phyloP scores from a whole-genome alignment of 2,113 vertebrate genomes.

The Neogale vison region DNA sequence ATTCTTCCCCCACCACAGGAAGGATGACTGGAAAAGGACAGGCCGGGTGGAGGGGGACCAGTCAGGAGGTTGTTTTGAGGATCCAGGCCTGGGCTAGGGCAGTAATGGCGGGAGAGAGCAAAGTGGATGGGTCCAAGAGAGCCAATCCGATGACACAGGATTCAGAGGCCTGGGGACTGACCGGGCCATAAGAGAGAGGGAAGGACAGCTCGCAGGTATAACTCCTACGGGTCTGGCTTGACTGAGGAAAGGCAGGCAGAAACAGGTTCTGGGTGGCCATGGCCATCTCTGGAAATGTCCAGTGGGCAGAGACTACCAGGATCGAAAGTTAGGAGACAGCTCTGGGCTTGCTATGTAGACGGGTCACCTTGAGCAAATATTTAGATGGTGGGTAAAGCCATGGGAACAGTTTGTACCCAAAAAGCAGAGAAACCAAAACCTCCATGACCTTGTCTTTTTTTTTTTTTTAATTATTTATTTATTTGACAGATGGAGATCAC shows the following conservation, averaged over 20 bases:
- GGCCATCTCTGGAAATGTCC: background rate
- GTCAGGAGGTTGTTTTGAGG: background rate
- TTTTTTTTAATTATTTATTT: no score
- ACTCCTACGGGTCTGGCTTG: background rate
- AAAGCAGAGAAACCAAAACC: background rate
- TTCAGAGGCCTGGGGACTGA: background rate
- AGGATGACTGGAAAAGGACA: background rate
- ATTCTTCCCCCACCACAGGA: background rate
- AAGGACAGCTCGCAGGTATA: background rate
- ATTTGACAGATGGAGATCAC: no score
- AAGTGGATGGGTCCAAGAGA: background rate
- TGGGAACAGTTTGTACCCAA: background rate
- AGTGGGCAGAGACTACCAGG: background rate
- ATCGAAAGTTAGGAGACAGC: background rate
- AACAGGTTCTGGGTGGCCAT: background rate
- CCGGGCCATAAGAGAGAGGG: background rate
- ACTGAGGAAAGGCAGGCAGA: background rate
- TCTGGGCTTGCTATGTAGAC: background rate
- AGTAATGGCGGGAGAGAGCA: fast-evolving
- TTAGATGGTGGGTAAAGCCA: background rate
- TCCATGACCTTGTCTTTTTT: background rate
- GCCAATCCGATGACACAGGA: background rate
- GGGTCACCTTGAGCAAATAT: background rate
- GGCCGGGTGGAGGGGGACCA: background rate
- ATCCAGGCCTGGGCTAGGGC: background rate